Evolutionary conservation across 2,888 invertebrate species (phyloP), one percentile per base, ranked within the genome.

Genomic region (Xestia ashworthii): DNA sequence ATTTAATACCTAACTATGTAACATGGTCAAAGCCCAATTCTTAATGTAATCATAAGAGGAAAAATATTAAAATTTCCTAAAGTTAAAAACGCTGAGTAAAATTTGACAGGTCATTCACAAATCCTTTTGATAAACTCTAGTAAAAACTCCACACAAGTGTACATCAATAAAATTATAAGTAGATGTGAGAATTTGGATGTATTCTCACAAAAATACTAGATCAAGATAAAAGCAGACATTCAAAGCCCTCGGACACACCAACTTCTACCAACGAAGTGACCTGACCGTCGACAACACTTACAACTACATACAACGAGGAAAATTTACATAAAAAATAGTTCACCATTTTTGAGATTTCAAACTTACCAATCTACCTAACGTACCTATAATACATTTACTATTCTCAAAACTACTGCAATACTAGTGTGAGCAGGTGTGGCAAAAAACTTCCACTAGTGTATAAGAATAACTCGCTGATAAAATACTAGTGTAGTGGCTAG

Each of bases 291-390:
- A 84, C 82, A 88, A 89, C 88, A 88, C 88, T 90, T 90, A 91
- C 60, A 73, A 85, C 78, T 81, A 85, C 86, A 84, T 88, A 88
- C 89, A 92, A 92, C 90, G 69, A 89, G 83, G 88, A 92, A 92
- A 93, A 93, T 91, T 87, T 88, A 77, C 77, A 75, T 90, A 93
- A 91, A 91, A 93, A 94, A 94, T 93, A 88, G 88, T 85, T 86
- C 89, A 93, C 87, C 74, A 87, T 82, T 91, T 90, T 87, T 87
- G 91, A 91, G 90, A 92, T 90, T 90, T 89, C 80, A 81, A 88
- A 89, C 81, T 87, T 89, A 88, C 81, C 84, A 79, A 88, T 81
- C 77, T 78, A 86, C 76, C 86, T 87, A 87, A 86, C 75, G 60
- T 77, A 82, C 76, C 81, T 87, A 84, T 82, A 81, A 65, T 87